Percentiles rank a stretch among this genome's conserved stretches.
These are phyloP conservation scores for Achatina immaculata DNA, from an alignment of 1,140 invertebrate genomes.

Conservation along the genomic window DNA sequence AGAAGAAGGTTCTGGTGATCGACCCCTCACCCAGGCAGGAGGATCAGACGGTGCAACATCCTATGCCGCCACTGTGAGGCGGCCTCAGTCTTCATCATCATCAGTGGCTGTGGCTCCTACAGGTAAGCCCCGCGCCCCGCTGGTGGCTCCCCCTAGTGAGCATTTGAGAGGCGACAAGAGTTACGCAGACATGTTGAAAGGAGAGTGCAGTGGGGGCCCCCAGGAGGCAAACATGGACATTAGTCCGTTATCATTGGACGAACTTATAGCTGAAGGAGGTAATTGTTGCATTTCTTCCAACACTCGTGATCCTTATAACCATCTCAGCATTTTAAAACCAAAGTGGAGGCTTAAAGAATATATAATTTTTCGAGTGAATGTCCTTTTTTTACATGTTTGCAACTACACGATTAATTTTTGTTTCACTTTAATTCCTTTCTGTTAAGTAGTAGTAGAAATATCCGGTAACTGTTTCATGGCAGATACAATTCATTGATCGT, in stretches of 20 bases:
- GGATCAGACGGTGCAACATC: slow-evolving; percentile 22
- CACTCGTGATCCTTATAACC: slow-evolving; percentile 5
- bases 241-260: slow-evolving; percentile 51
- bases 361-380: not conserved
- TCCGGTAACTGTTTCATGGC: not conserved
- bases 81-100: slow-evolving; percentile 35
- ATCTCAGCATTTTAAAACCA: not conserved
- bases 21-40: slow-evolving; percentile 38
- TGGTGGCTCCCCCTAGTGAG: slow-evolving; percentile 39
- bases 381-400: not conserved
- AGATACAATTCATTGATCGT: no score
- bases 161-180: slow-evolving; percentile 40
- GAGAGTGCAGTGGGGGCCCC: slow-evolving; percentile 47
- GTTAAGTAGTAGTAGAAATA: not conserved
- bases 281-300: slow-evolving; percentile 6
- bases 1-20: slow-evolving; percentile 45
- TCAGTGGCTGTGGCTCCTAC: slow-evolving; percentile 41
- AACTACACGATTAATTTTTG: not conserved
- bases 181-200: slow-evolving; percentile 62
- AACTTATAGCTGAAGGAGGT: slow-evolving; percentile 42
- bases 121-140: slow-evolving; percentile 58
- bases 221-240: slow-evolving; percentile 48
- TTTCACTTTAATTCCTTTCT: not conserved
- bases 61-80: slow-evolving; percentile 45
- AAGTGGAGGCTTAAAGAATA: not conserved